These are phyloP conservation scores for Ceratosolen solmsi DNA, from an alignment of 1,140 invertebrate species.

Conservation along the genomic window DNA sequence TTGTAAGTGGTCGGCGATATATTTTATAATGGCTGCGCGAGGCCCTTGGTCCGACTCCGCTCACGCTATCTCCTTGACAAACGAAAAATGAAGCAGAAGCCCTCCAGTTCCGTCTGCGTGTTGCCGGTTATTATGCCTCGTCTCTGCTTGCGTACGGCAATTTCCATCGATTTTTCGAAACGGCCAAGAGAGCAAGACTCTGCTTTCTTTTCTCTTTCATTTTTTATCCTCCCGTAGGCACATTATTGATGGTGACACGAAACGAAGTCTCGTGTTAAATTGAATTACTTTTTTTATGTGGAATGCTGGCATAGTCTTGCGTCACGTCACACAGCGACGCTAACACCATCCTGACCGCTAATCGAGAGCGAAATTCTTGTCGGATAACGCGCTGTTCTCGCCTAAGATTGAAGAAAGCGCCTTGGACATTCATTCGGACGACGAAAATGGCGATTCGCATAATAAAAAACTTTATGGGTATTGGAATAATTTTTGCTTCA, in stretches of 20 bases:
- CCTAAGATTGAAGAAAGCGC: too few species aligned
- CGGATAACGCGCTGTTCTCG: too few species aligned
- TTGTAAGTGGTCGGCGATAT: not conserved
- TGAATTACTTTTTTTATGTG: not conserved
- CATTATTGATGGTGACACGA: not conserved
- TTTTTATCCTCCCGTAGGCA: not conserved
- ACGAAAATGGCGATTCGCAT: too few species aligned
- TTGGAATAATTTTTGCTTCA: too few species aligned
- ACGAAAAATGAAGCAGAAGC: slow-evolving; percentile 3
- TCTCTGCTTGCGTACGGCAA: slow-evolving; percentile 5
- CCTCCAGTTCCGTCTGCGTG: not conserved
- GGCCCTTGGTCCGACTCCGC: not conserved
- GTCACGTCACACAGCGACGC: not conserved
- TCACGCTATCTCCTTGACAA: not conserved
- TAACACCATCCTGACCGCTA: too few species aligned
- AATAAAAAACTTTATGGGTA: too few species aligned
- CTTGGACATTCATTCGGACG: too few species aligned
- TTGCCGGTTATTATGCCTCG: slow-evolving; percentile 24
- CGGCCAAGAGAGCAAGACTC: not conserved
- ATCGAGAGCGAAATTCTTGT: too few species aligned
- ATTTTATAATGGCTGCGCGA: slow-evolving; percentile 1
- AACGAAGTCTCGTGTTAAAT: not conserved
- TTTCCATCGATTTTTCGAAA: slow-evolving; percentile 43
- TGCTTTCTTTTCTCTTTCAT: too few species aligned
- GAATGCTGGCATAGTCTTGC: not conserved